phyloP scores from a whole-genome alignment of 2,888 invertebrate genomes.

The Halocaridina rubra region DNA sequence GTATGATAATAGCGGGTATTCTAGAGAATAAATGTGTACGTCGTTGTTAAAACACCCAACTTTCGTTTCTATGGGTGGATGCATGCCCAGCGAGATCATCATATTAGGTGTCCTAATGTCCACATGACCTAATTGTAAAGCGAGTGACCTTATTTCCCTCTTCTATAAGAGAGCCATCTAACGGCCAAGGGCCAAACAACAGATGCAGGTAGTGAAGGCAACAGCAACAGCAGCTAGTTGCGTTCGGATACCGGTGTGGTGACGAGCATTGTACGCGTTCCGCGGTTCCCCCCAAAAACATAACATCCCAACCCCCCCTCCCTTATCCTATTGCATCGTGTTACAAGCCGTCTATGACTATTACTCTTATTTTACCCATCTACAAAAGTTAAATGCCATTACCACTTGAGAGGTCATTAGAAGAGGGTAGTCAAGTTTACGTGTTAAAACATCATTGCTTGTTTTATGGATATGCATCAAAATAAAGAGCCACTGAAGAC shows the following conservation, averaged over 20 bases:
- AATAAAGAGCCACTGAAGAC: not conserved
- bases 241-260: slow-evolving; percentile 47
- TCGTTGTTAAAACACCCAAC: too few relatives aligned
- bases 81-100: too few relatives aligned
- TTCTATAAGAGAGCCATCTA: slow-evolving; percentile 34
- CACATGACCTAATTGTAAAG: slow-evolving; percentile 18
- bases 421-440: too few relatives aligned
- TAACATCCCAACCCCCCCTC: not conserved
- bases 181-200: slow-evolving; percentile 27
- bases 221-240: slow-evolving; percentile 42
- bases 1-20: too few relatives aligned
- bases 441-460: too few relatives aligned
- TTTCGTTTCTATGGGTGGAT: too few relatives aligned
- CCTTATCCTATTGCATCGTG: not conserved
- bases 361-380: too few relatives aligned
- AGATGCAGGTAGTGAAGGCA: slow-evolving; percentile 47
- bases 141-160: slow-evolving; percentile 40
- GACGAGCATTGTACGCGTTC: slow-evolving; percentile 5
- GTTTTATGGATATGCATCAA: not conserved
- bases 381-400: too few relatives aligned
- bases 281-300: not conserved
- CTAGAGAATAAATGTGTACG: too few relatives aligned
- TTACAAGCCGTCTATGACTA: too few relatives aligned
- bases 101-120: too few relatives aligned
- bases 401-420: too few relatives aligned